A percentile compares a stretch with the other conserved stretches of the same genome.
Conservation (phyloP, 2,888 invertebrate genomes). For the Leptinotarsa rubiginosa region DNA sequence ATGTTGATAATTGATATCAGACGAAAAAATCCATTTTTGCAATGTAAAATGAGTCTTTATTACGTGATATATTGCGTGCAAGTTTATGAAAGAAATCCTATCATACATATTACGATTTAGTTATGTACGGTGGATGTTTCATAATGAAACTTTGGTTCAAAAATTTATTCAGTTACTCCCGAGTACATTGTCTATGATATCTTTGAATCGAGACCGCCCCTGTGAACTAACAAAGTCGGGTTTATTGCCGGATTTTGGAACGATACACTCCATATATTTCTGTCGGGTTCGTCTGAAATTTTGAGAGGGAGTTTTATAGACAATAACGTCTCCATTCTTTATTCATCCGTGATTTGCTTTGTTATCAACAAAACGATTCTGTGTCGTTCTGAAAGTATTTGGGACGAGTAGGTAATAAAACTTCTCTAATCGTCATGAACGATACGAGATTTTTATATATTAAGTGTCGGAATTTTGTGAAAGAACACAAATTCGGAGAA, state of each 20-base stretch:
- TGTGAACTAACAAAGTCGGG: slow-evolving; percentile 5
- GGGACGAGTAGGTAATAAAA: slow-evolving; percentile 10
- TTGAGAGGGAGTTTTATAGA: slow-evolving; percentile 23
- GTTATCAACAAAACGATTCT: slow-evolving; percentile 21
- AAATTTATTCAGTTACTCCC: too few species aligned
- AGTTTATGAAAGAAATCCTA: too few species aligned
- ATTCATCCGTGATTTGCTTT: slow-evolving; percentile 19
- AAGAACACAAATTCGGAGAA: too few species aligned
- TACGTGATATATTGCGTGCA: too few species aligned
- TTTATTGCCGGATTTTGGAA: slow-evolving; percentile 25
- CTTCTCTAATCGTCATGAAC: not conserved
- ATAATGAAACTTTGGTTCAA: too few species aligned
- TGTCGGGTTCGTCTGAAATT: slow-evolving; percentile 31
- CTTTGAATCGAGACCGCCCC: not conserved
- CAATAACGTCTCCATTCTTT: slow-evolving; percentile 24
- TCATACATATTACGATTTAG: too few species aligned
- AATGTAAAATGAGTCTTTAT: too few species aligned
- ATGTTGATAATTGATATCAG: too few species aligned
- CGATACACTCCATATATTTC: slow-evolving; percentile 35
- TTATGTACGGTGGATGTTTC: too few species aligned
- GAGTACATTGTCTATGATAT: not conserved
- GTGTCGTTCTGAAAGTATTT: slow-evolving; percentile 2
- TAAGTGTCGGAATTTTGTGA: not conserved
- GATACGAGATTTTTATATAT: not conserved
- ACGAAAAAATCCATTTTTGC: too few species aligned